Percentiles rank a stretch among this genome's conserved stretches.
Conservation (phyloP, 2,113 vertebrate species). For the Maccullochella peelii region DNA sequence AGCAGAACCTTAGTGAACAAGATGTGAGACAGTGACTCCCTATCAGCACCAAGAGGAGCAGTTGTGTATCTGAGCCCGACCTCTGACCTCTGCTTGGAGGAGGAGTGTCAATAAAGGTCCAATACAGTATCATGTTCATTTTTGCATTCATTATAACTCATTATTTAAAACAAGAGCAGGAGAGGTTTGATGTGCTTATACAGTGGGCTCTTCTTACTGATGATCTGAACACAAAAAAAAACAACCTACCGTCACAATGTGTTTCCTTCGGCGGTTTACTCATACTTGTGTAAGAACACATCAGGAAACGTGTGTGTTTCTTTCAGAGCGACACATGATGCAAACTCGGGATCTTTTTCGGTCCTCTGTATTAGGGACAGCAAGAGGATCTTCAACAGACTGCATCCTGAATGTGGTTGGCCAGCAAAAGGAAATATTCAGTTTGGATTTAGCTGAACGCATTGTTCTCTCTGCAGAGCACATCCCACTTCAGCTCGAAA, state of each 20-base stretch:
- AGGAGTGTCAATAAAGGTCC: background rate
- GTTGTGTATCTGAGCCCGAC: background rate
- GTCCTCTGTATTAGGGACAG: background rate
- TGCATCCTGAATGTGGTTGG: constrained; percentile 1
- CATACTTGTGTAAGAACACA: constrained; percentile 34
- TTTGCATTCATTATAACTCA: background rate
- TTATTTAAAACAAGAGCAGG: background rate
- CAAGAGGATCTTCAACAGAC: constrained; percentile 2
- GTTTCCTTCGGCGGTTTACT: constrained; percentile 23
- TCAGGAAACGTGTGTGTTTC: constrained; percentile 24
- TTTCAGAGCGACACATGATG: constrained; percentile 20
- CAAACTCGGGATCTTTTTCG: constrained; percentile 5
- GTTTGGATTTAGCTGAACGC: constrained; percentile 44
- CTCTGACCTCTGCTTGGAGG: constrained; percentile 13
- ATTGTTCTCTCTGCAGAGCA: constrained; percentile 25
- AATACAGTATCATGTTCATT: background rate
- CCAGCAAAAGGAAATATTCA: constrained; percentile 36
- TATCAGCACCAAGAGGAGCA: background rate
- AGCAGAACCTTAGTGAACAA: constrained; percentile 6
- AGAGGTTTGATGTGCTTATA: background rate
- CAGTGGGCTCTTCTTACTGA: background rate
- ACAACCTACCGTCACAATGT: background rate
- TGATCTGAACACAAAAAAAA: constrained; percentile 27
- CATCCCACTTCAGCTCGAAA: constrained; percentile 5
- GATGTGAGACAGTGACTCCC: background rate